A percentile compares a stretch with the other conserved stretches of the same genome.
Evolutionary conservation across 1,140 invertebrate species (phyloP).

Genomic region (Palaemon carinicauda): DNA sequence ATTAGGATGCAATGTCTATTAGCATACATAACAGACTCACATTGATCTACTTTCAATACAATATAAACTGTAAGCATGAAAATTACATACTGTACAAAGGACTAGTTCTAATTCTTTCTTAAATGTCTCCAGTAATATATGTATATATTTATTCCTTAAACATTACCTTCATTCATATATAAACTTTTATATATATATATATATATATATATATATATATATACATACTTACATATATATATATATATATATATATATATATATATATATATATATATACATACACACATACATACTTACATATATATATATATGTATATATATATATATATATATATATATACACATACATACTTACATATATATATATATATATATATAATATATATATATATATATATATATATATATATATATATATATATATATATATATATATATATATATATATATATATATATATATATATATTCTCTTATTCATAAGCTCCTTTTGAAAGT

Average conservation of each 20-base stretch:
- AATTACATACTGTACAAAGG: too few relatives aligned
- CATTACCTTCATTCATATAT: not conserved
- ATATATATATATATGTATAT: not conserved
- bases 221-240: not conserved
- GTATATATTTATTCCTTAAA: not conserved
- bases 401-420: too few relatives aligned
- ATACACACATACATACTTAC: not conserved
- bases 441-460: not conserved
- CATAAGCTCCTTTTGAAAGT: not conserved
- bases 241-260: not conserved
- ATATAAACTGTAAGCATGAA: too few relatives aligned
- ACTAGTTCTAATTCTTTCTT: too few relatives aligned
- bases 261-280: not conserved
- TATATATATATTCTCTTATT: not conserved
- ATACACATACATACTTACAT: not conserved
- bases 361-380: not conserved
- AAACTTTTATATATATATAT: not conserved
- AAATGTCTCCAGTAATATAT: not conserved
- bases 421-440: not conserved
- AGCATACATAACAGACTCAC: too few relatives aligned
- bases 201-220: not conserved
- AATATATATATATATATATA: too few relatives aligned
- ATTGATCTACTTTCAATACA: too few relatives aligned
- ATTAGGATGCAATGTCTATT: too few relatives aligned
- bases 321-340: not conserved